Evolutionary conservation across 2,888 invertebrate species (phyloP).

Genomic region (Hemicrepidius hirtus): DNA sequence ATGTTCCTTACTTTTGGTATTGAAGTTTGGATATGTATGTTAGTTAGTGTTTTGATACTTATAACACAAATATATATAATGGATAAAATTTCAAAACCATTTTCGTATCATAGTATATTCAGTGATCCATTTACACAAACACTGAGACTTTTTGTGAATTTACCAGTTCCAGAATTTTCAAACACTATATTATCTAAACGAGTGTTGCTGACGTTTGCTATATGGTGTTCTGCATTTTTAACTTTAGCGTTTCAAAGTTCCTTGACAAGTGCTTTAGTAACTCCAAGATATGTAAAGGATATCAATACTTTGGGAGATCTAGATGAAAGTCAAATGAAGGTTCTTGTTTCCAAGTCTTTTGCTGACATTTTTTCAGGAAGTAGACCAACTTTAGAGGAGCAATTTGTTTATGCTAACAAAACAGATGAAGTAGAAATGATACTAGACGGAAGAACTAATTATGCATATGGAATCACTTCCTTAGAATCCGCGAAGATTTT

Average conservation of each 20-base stretch:
- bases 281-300: background rate
- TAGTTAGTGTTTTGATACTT: background rate
- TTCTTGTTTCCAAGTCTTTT: background rate
- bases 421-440: background rate
- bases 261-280: constrained; percentile 19
- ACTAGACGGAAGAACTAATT: background rate
- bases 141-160: background rate
- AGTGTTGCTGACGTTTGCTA: background rate
- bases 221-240: background rate
- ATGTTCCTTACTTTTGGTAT: constrained; percentile 8
- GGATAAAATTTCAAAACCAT: background rate
- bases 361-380: background rate
- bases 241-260: constrained; percentile 7
- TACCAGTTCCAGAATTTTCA: background rate
- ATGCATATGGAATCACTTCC: constrained; percentile 9
- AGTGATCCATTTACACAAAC: background rate
- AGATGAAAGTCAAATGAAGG: background rate
- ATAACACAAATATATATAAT: background rate
- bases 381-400: background rate
- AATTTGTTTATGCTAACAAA: background rate
- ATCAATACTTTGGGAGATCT: constrained; percentile 32
- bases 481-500: background rate
- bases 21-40: background rate
- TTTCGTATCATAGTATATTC: background rate
- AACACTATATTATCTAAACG: background rate